Percentiles rank a stretch among this genome's conserved stretches.
These are phyloP conservation scores for Gobio occitaniae DNA, from an alignment of 2,797 vertebrate genomes.

Conservation along the genomic window DNA sequence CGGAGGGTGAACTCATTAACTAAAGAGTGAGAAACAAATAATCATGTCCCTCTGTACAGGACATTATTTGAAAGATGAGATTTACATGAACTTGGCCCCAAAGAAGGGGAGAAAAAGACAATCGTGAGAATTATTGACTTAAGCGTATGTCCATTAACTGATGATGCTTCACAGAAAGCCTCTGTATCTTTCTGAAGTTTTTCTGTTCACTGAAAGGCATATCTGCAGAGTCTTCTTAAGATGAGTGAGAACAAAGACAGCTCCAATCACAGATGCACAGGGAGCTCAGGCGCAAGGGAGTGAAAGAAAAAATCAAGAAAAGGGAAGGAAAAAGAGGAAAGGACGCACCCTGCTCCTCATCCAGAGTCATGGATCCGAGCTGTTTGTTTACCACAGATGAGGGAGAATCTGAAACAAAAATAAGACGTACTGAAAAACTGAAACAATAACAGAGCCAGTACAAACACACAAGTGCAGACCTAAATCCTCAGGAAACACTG, in stretches of 20 bases:
- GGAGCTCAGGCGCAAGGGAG: constrained; percentile 8
- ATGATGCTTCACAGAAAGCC: constrained; percentile 28
- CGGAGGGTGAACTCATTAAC: background rate
- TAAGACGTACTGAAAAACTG: constrained; percentile 84
- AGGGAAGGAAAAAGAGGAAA: constrained; percentile 51
- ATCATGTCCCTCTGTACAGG: background rate
- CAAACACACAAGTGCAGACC: constrained; percentile 21
- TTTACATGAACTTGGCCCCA: constrained; percentile 18
- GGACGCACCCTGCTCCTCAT: constrained; percentile 96
- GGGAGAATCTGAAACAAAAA: constrained; percentile 99
- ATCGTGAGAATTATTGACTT: background rate
- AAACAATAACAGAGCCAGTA: constrained; percentile 39
- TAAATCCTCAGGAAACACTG: constrained; percentile 40
- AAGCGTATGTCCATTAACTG: background rate
- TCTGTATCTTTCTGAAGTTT: constrained; percentile 13
- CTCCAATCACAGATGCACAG: background rate
- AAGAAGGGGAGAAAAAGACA: constrained; percentile 6
- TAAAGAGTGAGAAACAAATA: background rate
- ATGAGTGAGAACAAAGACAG: background rate
- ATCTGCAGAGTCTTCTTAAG: constrained; percentile 4
- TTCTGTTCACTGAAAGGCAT: background rate
- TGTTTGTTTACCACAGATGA: constrained; percentile 99
- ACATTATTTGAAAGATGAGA: constrained; percentile 12
- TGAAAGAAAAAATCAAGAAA: constrained; percentile 1
- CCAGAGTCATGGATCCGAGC: constrained; percentile 99